Base-by-base conservation (phyloP, 2,888 invertebrate species). In the Blastobasis adustella region DNA sequence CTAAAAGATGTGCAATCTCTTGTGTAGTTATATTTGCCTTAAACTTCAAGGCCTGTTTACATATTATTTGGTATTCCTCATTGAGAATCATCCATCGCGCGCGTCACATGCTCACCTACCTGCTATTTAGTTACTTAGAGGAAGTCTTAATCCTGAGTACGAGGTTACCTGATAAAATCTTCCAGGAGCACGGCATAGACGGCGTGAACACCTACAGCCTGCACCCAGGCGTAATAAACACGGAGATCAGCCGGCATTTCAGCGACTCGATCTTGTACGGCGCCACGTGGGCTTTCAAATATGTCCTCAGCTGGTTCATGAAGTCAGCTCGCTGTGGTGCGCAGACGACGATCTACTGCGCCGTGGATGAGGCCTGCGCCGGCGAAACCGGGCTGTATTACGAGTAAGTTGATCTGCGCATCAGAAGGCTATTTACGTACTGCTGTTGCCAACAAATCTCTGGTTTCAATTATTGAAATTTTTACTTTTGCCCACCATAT, bases 271-370 rank as follows among this genome's bases (percentile, higher is more conserved):
- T 83, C 0, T 60, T 63, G 55, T 66, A 56, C 49, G 82, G 84
- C 0, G 64, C 76, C 6, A 63, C 73, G 0, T 81, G 78, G 70
- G 23, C 71, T 3, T 80, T 76, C 58, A 62, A 77, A 44, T 65
- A 76, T 57, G 42, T 90, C 0, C 65, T 86, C 6, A 57, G 69
- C 0, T 59, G 66, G 47, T 90, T 92, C 61, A 65, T 91, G 37
- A 91, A 92, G 69, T 89, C 89, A 1, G 88, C 92, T 0, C 82
- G 82, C 57, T 91, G 92, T 69, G 95, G 95, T 8, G 94, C 95
- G 0, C 94, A 95, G 78, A 94, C 94, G 0, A 89, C 91, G 0
- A 85, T 95, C 52, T 90, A 93, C 69, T 94, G 94, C 66, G 90
- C 93, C 0, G 80, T 93, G 0, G 91, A 92, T 54, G 92, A 93